These are phyloP conservation scores for Oxygymnocypris stewartii DNA, from an alignment of 2,113 vertebrate species.

Conservation along the genomic window DNA sequence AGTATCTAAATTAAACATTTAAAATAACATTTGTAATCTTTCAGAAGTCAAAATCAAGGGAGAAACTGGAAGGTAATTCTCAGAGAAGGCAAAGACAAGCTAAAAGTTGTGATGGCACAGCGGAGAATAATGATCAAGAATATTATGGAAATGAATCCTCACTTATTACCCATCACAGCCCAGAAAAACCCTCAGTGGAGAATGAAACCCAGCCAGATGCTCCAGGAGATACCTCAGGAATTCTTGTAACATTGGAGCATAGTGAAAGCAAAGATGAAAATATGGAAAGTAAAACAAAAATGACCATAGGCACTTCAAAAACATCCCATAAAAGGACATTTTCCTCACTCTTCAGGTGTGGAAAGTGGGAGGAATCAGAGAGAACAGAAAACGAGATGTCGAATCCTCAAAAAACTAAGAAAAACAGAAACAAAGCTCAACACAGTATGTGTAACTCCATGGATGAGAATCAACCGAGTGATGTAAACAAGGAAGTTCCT, in stretches of 20 bases:
- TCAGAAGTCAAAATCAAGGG: slow-evolving; percentile 57
- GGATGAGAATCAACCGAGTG: neutral
- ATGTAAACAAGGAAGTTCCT: neutral
- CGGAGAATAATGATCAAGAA: neutral
- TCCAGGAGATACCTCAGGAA: slow-evolving; percentile 8
- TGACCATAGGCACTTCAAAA: slow-evolving; percentile 33
- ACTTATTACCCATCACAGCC: neutral
- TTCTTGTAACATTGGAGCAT: slow-evolving; percentile 21
- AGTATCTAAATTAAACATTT: no score
- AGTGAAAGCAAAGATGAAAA: slow-evolving; percentile 7
- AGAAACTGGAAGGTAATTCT: slow-evolving; percentile 37
- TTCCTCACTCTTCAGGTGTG: slow-evolving; percentile 52
- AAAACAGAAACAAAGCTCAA: neutral
- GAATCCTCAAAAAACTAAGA: neutral
- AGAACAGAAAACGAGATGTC: neutral
- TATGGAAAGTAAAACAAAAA: neutral
- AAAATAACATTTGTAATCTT: no score
- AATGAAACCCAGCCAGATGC: slow-evolving; percentile 17
- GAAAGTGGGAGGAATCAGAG: slow-evolving; percentile 30
- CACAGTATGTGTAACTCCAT: neutral
- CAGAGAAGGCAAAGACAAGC: slow-evolving; percentile 39
- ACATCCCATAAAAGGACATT: slow-evolving; percentile 46
- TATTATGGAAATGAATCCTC: neutral
- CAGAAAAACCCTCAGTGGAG: slow-evolving; percentile 11
- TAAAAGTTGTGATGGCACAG: slow-evolving; percentile 1